These are phyloP conservation scores for Botia kubotai DNA, from an alignment of 2,797 vertebrate species.

Conservation along the genomic window DNA sequence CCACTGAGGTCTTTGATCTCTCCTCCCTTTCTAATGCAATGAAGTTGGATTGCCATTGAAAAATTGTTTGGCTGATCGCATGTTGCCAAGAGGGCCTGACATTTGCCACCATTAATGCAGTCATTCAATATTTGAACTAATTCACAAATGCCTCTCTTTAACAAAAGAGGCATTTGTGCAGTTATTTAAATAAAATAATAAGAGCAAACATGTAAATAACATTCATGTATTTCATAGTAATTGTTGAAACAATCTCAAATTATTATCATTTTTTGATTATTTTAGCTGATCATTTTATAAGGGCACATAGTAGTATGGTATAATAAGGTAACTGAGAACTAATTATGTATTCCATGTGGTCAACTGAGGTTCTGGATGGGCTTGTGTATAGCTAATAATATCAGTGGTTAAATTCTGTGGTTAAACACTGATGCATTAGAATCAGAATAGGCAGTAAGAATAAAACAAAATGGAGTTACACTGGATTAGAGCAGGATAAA, in stretches of 20 bases:
- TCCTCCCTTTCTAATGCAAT: slow-evolving; percentile 26
- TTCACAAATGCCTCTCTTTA: no score
- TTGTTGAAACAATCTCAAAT: not conserved
- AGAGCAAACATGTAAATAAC: no score
- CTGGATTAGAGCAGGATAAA: slow-evolving; percentile 54
- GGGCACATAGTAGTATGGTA: not conserved
- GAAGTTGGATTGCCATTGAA: slow-evolving; percentile 14
- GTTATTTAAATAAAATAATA: no score
- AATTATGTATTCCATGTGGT: not conserved
- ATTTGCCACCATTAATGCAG: not conserved
- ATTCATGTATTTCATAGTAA: no score
- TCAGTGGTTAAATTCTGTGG: not conserved
- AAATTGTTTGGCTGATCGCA: slow-evolving; percentile 12
- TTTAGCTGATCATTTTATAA: slow-evolving; percentile 3
- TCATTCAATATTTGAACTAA: not conserved
- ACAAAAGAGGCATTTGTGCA: no score
- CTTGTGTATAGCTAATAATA: slow-evolving; percentile 9
- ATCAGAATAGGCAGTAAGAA: slow-evolving; percentile 27
- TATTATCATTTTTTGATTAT: not conserved
- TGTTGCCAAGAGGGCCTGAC: not conserved
- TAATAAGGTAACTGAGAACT: slow-evolving; percentile 9
- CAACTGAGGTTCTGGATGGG: slow-evolving; percentile 9
- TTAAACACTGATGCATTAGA: not conserved
- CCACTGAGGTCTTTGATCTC: slow-evolving; percentile 38
- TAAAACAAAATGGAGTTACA: slow-evolving; percentile 34